A percentile compares a stretch with the other conserved stretches of the same genome.
Evolutionary conservation across 1,140 invertebrate species (phyloP).

Genomic region (Leptestheria dahalacensis): DNA sequence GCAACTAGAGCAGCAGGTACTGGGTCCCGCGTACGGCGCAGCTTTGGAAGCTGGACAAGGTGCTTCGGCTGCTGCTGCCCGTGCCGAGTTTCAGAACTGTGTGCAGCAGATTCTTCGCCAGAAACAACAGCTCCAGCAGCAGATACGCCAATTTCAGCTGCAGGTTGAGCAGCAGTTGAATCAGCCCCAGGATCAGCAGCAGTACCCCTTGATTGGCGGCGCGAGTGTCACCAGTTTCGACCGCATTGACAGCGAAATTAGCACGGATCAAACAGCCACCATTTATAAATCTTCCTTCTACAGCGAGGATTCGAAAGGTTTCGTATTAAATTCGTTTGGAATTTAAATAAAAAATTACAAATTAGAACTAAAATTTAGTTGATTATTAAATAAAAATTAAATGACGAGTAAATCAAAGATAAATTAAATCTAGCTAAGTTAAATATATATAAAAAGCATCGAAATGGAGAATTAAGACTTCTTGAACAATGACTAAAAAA

Average conservation of each 20-base stretch:
- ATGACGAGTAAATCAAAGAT: too few relatives aligned
- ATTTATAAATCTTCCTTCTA: neutral
- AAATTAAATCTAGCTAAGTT: too few relatives aligned
- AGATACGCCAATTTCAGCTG: conserved; percentile 20
- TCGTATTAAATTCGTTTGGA: neutral
- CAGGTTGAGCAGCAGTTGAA: conserved; percentile 20
- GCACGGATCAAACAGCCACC: neutral
- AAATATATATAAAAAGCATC: too few relatives aligned
- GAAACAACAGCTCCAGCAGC: conserved; percentile 23
- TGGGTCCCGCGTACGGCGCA: conserved; percentile 16
- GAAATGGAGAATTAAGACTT: too few relatives aligned
- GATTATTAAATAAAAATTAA: too few relatives aligned
- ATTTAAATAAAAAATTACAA: too few relatives aligned
- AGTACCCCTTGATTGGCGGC: neutral
- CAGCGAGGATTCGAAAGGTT: conserved; percentile 2
- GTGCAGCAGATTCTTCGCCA: conserved; percentile 22
- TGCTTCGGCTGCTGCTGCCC: conserved; percentile 11
- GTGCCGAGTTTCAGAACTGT: conserved; percentile 24
- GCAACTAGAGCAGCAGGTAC: conserved; percentile 23
- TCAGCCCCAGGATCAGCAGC: conserved; percentile 12
- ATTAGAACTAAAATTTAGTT: too few relatives aligned
- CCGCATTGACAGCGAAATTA: neutral
- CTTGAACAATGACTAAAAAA: neutral
- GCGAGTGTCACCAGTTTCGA: neutral
- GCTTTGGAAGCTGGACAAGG: conserved; percentile 5